phyloP scores from a whole-genome alignment of 2,797 vertebrate genomes.

The Erpetoichthys calabaricus region DNA sequence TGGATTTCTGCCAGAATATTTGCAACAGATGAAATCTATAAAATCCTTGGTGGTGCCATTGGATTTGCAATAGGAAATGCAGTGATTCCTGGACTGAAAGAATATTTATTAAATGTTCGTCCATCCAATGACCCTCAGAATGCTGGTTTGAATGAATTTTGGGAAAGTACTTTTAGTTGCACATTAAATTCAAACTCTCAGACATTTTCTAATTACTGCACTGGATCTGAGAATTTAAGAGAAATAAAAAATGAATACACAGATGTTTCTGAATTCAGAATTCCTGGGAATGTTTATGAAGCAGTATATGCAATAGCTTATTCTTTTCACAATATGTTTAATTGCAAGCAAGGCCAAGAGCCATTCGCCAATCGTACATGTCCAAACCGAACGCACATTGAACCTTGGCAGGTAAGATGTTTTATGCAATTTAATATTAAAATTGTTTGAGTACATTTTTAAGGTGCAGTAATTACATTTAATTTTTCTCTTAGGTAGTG shows the following conservation, averaged over 20 bases:
- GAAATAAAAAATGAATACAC: not conserved
- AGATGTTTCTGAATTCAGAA: constrained; percentile 24
- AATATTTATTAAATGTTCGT: constrained; percentile 2
- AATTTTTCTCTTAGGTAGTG: constrained; percentile 26
- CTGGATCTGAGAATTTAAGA: not conserved
- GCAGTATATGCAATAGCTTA: constrained; percentile 45
- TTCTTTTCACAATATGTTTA: constrained; percentile 37
- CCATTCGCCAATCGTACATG: constrained; percentile 16
- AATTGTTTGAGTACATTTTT: too few species aligned
- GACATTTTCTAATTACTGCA: not conserved
- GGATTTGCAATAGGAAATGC: not conserved
- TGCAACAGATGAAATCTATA: constrained; percentile 38
- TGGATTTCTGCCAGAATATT: constrained; percentile 54
- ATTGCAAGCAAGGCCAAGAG: constrained; percentile 21
- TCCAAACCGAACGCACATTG: constrained; percentile 22
- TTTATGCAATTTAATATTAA: too few species aligned
- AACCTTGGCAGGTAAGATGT: constrained; percentile 37
- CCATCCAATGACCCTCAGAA: not conserved
- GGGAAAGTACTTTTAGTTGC: constrained; percentile 1
- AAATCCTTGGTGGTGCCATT: not conserved
- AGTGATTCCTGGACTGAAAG: not conserved
- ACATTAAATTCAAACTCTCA: not conserved
- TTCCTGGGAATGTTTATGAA: constrained; percentile 45
- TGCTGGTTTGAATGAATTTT: constrained; percentile 1
- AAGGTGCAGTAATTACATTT: too few species aligned